Evolutionary conservation across 2,888 invertebrate species (phyloP).

Genomic region (Rotaria macrura): DNA sequence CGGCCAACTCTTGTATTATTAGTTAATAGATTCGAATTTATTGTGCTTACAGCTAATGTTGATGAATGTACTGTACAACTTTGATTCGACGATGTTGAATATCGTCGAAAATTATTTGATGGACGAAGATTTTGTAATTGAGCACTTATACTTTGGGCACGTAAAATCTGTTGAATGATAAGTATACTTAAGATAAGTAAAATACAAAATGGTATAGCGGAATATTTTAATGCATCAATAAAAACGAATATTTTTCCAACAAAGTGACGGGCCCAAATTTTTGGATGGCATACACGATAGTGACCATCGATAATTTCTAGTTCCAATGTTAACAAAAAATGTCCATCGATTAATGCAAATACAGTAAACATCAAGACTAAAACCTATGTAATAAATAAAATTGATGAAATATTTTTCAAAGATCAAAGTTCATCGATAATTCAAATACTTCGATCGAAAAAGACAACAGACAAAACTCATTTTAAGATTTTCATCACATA

Average conservation of each 20-base stretch:
- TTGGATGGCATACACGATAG: neutral
- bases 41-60: neutral
- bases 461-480: too few species aligned
- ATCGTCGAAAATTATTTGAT: neutral
- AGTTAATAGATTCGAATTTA: neutral
- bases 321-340: conserved; percentile 17
- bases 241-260: conserved; percentile 15
- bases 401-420: too few species aligned
- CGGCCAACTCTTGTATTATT: neutral
- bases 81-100: neutral
- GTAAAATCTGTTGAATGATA: neutral
- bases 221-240: conserved; percentile 18
- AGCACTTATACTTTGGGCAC: conserved; percentile 9
- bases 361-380: neutral
- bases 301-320: neutral
- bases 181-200: conserved; percentile 14
- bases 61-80: neutral
- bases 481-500: too few species aligned
- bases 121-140: conserved; percentile 13
- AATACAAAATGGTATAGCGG: conserved; percentile 11
- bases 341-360: conserved; percentile 9
- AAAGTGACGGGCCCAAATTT: neutral
- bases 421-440: too few species aligned
- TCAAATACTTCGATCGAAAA: too few species aligned
- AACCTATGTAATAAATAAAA: neutral